Evolutionary conservation across 2,113 vertebrate genomes (phyloP).

Genomic region (Micronycteris hirsuta): DNA sequence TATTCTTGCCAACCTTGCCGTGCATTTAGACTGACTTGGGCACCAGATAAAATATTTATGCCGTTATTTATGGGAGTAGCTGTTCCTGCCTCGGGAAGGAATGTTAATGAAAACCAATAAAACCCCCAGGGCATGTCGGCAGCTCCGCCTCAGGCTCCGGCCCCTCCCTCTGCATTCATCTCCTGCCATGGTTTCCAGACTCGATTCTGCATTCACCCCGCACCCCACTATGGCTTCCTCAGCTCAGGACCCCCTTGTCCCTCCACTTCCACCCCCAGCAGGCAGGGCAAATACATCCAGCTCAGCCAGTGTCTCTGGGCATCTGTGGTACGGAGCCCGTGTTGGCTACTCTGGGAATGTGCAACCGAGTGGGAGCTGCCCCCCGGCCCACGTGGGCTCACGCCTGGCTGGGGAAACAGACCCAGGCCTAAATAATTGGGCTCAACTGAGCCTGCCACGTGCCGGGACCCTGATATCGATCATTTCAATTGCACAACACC

Average conservation of each 20-base stretch:
- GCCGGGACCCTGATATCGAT: not conserved
- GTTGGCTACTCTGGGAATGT: not conserved
- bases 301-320: not conserved
- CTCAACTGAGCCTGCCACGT: not conserved
- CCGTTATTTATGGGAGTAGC: constrained; percentile 69
- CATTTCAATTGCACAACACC: not conserved
- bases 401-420: not conserved
- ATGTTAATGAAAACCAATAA: constrained; percentile 76
- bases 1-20: constrained; percentile 58
- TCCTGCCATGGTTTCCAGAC: not conserved
- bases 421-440: not conserved
- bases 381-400: not conserved
- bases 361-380: not conserved
- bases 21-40: constrained; percentile 61
- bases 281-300: not conserved
- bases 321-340: not conserved
- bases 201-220: not conserved
- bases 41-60: constrained; percentile 74
- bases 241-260: not conserved
- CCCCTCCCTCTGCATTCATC: not conserved
- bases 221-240: not conserved
- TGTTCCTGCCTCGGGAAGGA: constrained; percentile 59
- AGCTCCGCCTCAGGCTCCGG: constrained; percentile 10
- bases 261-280: not conserved
- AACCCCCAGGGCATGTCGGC: constrained; percentile 63